Evolutionary conservation across 2,113 vertebrate genomes (phyloP).

Genomic region (Pycnonotus jocosus): DNA sequence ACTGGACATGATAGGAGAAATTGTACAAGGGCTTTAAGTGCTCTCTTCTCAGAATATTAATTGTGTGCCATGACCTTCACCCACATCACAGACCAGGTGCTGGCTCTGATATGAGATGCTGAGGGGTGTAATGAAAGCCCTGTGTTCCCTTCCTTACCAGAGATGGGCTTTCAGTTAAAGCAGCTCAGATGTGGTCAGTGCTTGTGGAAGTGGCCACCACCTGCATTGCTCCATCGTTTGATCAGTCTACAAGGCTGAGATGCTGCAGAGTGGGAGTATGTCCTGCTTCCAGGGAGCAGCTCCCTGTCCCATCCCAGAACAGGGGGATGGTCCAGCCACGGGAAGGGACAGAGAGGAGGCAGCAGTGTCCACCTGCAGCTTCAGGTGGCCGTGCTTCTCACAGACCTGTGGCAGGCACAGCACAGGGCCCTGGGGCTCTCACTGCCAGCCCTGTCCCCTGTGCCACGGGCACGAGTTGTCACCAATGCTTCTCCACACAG

Average conservation of each 20-base stretch:
- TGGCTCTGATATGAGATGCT: not conserved
- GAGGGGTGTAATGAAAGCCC: not conserved
- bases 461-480: fast-evolving
- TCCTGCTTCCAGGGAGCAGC: not conserved
- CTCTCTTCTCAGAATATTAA: not conserved
- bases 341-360: not conserved
- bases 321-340: fast-evolving
- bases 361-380: fast-evolving
- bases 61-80: not conserved
- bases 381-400: not conserved
- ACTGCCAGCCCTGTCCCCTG: not conserved
- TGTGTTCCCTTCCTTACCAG: not conserved
- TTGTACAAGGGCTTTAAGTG: not conserved
- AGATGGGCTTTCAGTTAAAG: not conserved
- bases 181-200: not conserved
- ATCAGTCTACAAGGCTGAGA: not conserved
- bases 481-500: fast-evolving
- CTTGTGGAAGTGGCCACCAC: not conserved
- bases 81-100: not conserved
- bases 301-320: not conserved
- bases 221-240: not conserved
- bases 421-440: not conserved
- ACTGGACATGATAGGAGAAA: not conserved
- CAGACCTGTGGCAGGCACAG: not conserved
- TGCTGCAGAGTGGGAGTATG: not conserved